Evolutionary conservation across 2,888 invertebrate genomes (phyloP).

Genomic region (Eudemis profundana): DNA sequence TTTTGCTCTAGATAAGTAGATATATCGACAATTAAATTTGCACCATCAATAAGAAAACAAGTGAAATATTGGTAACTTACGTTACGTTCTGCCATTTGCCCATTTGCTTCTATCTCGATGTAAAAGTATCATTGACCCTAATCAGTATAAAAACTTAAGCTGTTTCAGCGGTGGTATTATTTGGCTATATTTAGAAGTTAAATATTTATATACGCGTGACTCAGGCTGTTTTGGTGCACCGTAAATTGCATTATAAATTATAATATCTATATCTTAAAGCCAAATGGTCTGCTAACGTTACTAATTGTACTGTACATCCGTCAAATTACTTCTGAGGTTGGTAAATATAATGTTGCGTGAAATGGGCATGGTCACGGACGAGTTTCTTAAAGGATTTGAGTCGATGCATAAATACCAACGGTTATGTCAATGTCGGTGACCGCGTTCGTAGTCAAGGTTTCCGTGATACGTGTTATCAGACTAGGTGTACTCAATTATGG

Average conservation of each 20-base stretch:
- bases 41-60: too few species aligned
- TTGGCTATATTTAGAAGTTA: neutral
- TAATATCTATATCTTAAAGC: neutral
- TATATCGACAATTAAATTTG: too few species aligned
- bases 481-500: neutral
- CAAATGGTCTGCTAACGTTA: neutral
- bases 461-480: conserved; percentile 35
- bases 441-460: conserved; percentile 50
- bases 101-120: too few species aligned
- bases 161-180: neutral
- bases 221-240: neutral
- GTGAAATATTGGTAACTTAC: too few species aligned
- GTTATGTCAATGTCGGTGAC: conserved; percentile 50
- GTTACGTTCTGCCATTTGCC: too few species aligned
- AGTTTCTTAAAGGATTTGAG: conserved; percentile 2
- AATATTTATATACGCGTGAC: neutral
- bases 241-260: neutral
- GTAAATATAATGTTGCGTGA: neutral
- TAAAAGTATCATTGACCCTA: too few species aligned
- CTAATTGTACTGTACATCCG: neutral
- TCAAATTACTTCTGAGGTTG: neutral
- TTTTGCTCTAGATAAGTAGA: too few species aligned
- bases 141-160: neutral
- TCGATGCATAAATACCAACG: conserved; percentile 20
- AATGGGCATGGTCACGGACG: conserved; percentile 1